Evolutionary conservation across 2,113 vertebrate species (phyloP).

Genomic region (Lynx canadensis): DNA sequence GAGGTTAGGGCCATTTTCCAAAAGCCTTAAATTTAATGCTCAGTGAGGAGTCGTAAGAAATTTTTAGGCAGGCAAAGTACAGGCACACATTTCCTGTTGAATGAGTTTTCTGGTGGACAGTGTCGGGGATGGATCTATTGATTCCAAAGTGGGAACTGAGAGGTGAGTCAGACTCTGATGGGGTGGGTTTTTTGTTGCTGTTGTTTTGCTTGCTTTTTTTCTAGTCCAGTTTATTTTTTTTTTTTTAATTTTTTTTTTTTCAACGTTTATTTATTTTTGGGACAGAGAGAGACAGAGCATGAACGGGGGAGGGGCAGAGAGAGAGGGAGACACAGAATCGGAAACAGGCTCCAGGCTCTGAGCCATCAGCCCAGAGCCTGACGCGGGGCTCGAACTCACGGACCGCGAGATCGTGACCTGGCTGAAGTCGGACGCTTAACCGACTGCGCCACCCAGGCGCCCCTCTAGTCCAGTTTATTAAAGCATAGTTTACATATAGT

Average conservation of each 20-base stretch:
- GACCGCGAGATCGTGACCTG: too few relatives aligned
- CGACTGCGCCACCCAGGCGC: too few relatives aligned
- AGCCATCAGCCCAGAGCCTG: too few relatives aligned
- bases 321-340: too few relatives aligned
- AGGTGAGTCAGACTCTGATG: background rate
- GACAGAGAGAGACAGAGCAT: too few relatives aligned
- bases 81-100: background rate
- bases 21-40: background rate
- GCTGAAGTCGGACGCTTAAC: too few relatives aligned
- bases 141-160: background rate
- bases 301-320: too few relatives aligned
- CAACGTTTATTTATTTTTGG: too few relatives aligned
- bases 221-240: background rate
- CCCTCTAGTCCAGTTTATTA: background rate
- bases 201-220: background rate
- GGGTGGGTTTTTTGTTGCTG: background rate
- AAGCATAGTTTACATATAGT: background rate
- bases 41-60: background rate
- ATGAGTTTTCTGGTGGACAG: background rate
- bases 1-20: background rate
- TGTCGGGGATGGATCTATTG: background rate
- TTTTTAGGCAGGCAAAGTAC: background rate
- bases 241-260: too few relatives aligned
- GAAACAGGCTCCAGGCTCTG: too few relatives aligned
- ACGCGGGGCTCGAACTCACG: too few relatives aligned